phyloP scores from a whole-genome alignment of 2,797 vertebrate genomes.

The Pantherophis vulpinus region DNA sequence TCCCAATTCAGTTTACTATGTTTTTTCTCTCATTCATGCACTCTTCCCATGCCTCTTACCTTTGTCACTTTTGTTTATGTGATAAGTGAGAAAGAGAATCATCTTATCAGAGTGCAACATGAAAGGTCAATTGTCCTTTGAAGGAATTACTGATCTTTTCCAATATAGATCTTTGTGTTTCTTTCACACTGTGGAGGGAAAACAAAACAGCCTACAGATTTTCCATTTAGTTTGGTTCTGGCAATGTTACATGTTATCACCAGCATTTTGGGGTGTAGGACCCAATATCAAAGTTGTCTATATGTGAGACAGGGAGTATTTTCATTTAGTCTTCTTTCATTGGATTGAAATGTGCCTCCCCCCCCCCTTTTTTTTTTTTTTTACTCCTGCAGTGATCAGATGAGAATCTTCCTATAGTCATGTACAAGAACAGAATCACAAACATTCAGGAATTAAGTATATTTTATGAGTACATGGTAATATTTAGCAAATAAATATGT shows the following conservation, averaged over 20 bases:
- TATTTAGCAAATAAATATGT: not conserved
- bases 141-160: not conserved
- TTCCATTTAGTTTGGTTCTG: not conserved
- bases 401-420: not conserved
- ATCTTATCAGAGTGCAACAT: not conserved
- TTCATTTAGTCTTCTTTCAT: not conserved
- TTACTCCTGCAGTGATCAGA: not conserved
- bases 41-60: not conserved
- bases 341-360: not conserved
- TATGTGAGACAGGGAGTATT: not conserved
- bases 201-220: not conserved
- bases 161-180: not conserved
- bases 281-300: not conserved
- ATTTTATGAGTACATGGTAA: not conserved
- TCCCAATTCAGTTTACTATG: not conserved
- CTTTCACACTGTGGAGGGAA: not conserved
- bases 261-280: not conserved
- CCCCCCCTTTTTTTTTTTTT: not conserved
- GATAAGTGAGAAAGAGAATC: not conserved
- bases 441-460: not conserved
- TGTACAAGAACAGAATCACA: not conserved
- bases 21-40: not conserved
- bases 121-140: not conserved
- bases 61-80: not conserved
- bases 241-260: not conserved